Conservation (phyloP, 2,113 vertebrate species). For the Trochalopteron elliotii region DNA sequence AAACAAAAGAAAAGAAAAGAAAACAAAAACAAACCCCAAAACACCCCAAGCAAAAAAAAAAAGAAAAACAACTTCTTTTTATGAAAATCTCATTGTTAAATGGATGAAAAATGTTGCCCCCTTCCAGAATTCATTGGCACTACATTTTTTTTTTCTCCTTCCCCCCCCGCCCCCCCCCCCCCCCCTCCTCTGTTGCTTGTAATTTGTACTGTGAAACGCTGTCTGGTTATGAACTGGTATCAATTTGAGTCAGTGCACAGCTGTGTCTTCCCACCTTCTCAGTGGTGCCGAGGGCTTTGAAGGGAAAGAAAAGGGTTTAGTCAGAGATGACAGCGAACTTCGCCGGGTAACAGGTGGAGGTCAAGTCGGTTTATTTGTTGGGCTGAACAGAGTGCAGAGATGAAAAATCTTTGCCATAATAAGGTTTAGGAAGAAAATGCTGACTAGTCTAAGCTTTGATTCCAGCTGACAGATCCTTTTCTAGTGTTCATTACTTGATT, state of each 20-base stretch:
- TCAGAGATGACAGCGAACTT: conserved; percentile 62
- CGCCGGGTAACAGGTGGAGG: conserved; percentile 74
- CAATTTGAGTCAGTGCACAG: conserved; percentile 33
- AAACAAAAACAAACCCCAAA: background rate
- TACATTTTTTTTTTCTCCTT: background rate
- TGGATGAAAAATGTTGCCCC: conserved; percentile 62
- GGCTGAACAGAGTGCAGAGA: conserved; percentile 72
- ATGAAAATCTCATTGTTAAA: conserved; percentile 49
- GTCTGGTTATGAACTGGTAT: conserved; percentile 43
- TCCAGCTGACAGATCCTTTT: conserved; percentile 91
- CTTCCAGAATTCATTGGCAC: conserved; percentile 58
- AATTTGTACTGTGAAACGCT: conserved; percentile 52
- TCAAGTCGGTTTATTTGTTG: conserved; percentile 80
- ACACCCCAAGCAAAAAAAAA: background rate
- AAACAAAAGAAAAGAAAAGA: background rate
- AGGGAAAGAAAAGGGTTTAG: conserved; percentile 64
- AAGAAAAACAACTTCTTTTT: background rate
- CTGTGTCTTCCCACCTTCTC: conserved; percentile 56
- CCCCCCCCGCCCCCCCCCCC: fast-evolving
- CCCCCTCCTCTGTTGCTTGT: background rate
- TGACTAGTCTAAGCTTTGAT: conserved; percentile 82
- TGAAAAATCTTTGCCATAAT: conserved; percentile 81
- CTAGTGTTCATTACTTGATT: conserved; percentile 88
- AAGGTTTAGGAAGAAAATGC: conserved; percentile 84
- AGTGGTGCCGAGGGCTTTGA: conserved; percentile 58